These are phyloP conservation scores for Psephotus haematonotus DNA, from an alignment of 2,113 vertebrate genomes.

Conservation along the genomic window DNA sequence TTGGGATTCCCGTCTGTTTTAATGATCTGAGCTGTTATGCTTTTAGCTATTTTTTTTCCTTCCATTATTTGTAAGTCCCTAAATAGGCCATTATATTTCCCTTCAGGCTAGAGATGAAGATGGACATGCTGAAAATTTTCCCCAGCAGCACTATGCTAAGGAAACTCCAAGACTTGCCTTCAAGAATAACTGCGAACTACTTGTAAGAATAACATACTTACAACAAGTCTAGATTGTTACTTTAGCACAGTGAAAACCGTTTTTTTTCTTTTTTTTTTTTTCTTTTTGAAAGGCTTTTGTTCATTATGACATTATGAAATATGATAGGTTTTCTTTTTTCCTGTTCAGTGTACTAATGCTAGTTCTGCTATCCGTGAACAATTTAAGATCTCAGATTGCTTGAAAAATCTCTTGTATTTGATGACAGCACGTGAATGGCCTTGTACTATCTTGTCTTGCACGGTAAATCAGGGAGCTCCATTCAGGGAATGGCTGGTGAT, in stretches of 20 bases:
- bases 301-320: slow-evolving; percentile 80
- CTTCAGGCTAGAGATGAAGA: slow-evolving; percentile 99
- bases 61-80: slow-evolving; percentile 96
- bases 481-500: slow-evolving; percentile 40
- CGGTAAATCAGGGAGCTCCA: slow-evolving; percentile 31
- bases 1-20: slow-evolving; percentile 81
- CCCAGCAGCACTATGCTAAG: slow-evolving; percentile 98
- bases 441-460: slow-evolving; percentile 59
- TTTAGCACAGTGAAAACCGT: slow-evolving; percentile 84
- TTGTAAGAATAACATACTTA: slow-evolving; percentile 98
- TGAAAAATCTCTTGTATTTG: slow-evolving; percentile 75
- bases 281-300: slow-evolving; percentile 76
- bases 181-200: slow-evolving; percentile 99
- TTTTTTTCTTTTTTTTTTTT: slow-evolving; percentile 68
- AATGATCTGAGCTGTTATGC: slow-evolving; percentile 85
- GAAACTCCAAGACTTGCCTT: slow-evolving; percentile 99
- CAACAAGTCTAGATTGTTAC: slow-evolving; percentile 90
- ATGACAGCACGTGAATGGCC: slow-evolving; percentile 72
- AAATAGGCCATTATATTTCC: slow-evolving; percentile 99
- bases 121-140: slow-evolving; percentile 98
- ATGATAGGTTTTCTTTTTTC: slow-evolving; percentile 62
- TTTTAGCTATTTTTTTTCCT: slow-evolving; percentile 88
- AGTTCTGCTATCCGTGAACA: slow-evolving; percentile 77
- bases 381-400: slow-evolving; percentile 76
- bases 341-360: slow-evolving; percentile 77